Base-by-base conservation (phyloP, 2,797 vertebrate genomes). In the Neoniphon sammara region DNA sequence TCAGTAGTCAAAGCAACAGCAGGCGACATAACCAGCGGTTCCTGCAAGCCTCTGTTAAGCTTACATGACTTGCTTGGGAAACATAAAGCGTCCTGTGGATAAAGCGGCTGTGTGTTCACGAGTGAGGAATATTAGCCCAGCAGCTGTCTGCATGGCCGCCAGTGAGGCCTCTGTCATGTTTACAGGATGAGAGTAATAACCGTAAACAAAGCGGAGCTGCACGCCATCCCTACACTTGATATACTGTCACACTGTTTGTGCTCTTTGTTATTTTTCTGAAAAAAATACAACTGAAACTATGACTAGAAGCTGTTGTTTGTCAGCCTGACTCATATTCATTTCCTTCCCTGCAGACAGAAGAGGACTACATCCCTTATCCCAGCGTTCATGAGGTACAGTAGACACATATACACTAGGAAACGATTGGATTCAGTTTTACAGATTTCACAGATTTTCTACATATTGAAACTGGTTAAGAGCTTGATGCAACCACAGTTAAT, bases 351-450 rank as follows among this genome's bases (percentile, higher is more conserved):
- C 93, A 99, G 97, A 98, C 97, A 0, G 97, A 99, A 85, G 97
- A 99, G 81, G 97, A 99, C 88, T 99, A 99, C 88, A 99, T 99
- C 86, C 97, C 97, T 1, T 99, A 99, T 82, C 97, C 97, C 64
- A 98, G 97, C 0, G 97, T 99, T 81, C 97, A 98, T 0, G 97
- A 98, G 97, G 97, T 99, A 25, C 53, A 27, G 57, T 44, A 44
- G 20, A 15, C 58, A 21, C 34, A 23, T 2, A 20, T 12, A 20
- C n/a, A n/a, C n/a, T n/a, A n/a, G n/a, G n/a, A n/a, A n/a, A n/a
- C n/a, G n/a, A n/a, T n/a, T n/a, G n/a, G 7, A 11, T 9, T 44
- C 14, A 34, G 31, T 5, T 5, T 4, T 34, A 34, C 31, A 34
- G 7, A 6, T 42, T n/a, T 14, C 21, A 10, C 1, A 15, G 2